These are phyloP conservation scores for Hecatera dysodea DNA, from an alignment of 2,888 invertebrate species.

Conservation along the genomic window DNA sequence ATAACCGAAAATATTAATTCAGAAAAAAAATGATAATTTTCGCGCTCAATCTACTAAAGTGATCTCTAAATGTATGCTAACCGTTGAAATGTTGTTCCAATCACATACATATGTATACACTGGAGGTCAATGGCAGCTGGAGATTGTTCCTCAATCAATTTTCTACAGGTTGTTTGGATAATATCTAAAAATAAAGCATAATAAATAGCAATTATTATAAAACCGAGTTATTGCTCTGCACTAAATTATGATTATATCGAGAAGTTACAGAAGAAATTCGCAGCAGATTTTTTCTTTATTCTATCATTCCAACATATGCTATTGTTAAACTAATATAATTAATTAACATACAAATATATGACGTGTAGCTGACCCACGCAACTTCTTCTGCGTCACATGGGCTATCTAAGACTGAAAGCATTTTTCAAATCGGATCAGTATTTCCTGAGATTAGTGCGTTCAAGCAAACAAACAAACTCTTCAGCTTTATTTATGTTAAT, in stretches of 20 bases:
- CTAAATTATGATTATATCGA: not conserved
- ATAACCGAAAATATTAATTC: not conserved
- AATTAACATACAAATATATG: too few species aligned
- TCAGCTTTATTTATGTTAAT: too few species aligned
- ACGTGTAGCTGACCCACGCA: too few species aligned
- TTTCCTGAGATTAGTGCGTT: too few species aligned
- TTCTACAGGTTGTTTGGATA: constrained; percentile 27
- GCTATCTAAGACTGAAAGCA: too few species aligned
- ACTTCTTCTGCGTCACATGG: too few species aligned
- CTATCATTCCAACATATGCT: too few species aligned
- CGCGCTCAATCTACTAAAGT: constrained; percentile 19
- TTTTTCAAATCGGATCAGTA: too few species aligned
- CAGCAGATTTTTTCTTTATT: not conserved
- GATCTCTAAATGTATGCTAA: constrained; percentile 3
- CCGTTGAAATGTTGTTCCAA: not conserved
- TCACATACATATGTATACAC: not conserved
- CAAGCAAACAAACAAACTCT: too few species aligned
- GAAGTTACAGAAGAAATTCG: too few species aligned
- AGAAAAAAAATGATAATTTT: constrained; percentile 22
- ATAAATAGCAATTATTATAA: constrained; percentile 7
- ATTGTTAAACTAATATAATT: too few species aligned
- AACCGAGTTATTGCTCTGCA: not conserved
- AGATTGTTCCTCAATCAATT: not conserved
- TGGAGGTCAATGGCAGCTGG: constrained; percentile 26
- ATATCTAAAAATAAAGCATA: not conserved